Percentiles rank a stretch among this genome's conserved stretches.
These are phyloP conservation scores for Taxidea taxus DNA, from an alignment of 2,113 vertebrate genomes.

Conservation along the genomic window DNA sequence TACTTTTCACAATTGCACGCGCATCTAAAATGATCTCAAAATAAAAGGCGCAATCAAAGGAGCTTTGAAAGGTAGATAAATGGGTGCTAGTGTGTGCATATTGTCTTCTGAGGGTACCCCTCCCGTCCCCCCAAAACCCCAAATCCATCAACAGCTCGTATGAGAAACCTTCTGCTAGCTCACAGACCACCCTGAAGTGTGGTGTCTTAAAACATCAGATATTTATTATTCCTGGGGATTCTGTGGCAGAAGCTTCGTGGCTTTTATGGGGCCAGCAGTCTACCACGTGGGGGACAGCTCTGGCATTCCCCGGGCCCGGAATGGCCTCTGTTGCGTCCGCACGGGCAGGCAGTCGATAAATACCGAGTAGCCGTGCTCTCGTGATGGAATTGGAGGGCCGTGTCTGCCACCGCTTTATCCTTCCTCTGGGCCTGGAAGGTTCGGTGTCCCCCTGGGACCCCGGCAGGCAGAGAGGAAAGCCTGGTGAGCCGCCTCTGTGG, in stretches of 20 bases:
- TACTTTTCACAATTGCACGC: not conserved
- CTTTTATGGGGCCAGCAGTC: too few species aligned
- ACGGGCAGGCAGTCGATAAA: rapidly evolving
- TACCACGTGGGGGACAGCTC: rapidly evolving
- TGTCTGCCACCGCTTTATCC: not conserved
- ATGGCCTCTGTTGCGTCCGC: not conserved
- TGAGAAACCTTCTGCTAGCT: not conserved
- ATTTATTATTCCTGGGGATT: rapidly evolving
- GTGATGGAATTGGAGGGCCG: rapidly evolving
- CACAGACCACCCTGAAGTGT: rapidly evolving
- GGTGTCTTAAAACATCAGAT: not conserved
- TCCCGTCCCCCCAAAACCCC: not conserved
- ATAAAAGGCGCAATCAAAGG: not conserved
- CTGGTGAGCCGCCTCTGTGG: rapidly evolving
- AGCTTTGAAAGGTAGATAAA: not conserved
- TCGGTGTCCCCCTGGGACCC: not conserved
- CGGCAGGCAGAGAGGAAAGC: not conserved
- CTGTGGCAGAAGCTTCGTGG: rapidly evolving
- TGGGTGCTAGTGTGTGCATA: rapidly evolving
- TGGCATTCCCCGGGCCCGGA: not conserved
- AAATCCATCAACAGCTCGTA: rapidly evolving
- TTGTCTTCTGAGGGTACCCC: not conserved
- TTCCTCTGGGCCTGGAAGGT: not conserved
- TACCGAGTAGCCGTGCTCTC: rapidly evolving
- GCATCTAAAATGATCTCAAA: not conserved